Base-by-base conservation (phyloP, 2,797 vertebrate genomes). In the Vultur gryphus region DNA sequence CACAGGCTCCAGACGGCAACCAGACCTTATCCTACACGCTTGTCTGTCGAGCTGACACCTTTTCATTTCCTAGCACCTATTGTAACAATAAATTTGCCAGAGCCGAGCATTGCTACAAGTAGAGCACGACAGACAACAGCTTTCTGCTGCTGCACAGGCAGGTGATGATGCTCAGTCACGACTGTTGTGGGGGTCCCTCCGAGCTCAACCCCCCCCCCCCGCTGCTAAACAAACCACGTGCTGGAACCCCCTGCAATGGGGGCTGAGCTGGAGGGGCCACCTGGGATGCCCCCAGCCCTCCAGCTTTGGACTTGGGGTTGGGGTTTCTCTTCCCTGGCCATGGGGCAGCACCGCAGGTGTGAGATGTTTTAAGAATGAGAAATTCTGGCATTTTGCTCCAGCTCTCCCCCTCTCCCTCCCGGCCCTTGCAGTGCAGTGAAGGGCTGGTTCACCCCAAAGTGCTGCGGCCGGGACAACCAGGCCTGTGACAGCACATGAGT, bases 151-250 rank as follows among this genome's bases (percentile, higher is more conserved):
- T 25, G 70, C 43, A 10, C n/a, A n/a, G 35, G 51, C 39, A 48
- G 49, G 44, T 0, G 11, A 11, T 1, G 16, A 49, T 0, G 5
- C 61, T 81, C 19, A 5, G 29, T 8, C 13, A 0, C 0, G 0
- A 5, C 0, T 2, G 46, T 29, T 14, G 37, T 1, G 14, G n/a
- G 79, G n/a, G 79, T 41, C 61, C 41, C 66, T 46, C 33, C 0
- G 0, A 55, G 43, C 86, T 31, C 89, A 66, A 17, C 61, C 48
- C 17, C 1, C 8, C 35, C 35, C 35, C 4, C 2, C 16, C 28
- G 3, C 29, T n/a, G 67, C 49, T 24, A 11, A 62, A 44, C 25
- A 41, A 77, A 17, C 44, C 43, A 1, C 9, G 29, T 15, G 16
- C 46, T 13, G 33, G 59, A 61, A 65, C 16, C 33, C 37, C 15